Evolutionary conservation across 2,888 invertebrate genomes (phyloP), one percentile per base, ranked within the genome.

Genomic region (Melanchra persicariae): DNA sequence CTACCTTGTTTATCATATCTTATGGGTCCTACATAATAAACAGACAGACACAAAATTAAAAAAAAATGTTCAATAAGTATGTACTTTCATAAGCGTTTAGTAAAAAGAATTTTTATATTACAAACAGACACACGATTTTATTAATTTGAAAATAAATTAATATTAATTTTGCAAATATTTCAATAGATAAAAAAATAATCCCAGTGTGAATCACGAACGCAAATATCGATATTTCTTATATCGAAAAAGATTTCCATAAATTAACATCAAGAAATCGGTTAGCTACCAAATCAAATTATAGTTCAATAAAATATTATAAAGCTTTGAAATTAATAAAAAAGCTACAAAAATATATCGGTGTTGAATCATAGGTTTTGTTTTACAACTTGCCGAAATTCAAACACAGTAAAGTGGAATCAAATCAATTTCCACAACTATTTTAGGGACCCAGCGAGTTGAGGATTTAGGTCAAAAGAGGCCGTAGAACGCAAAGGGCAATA

Each of bases 201-300:
- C 22, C 15, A 22, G 37, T 76, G 15, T 47, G 55, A 75, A 58
- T 10, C 12, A 19, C 15, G 26, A 51, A 26, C n/a, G 6, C 5
- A 57, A 63, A 26, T 45, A 66, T 62, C 43, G 26, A 76, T 64
- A 52, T 52, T 30, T 62, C 30, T 58, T 62, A 30, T 49, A 71
- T 73, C 26, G 10, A 63, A 49, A 51, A 43, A 45, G 12, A 70
- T 81, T 59, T 55, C n/a, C 26, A 81, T 81, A 63, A 65, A 77
- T 62, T 49, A 66, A 34, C 24, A 10, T 43, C 17, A 47, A 40
- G 26, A 55, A 52, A 67, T 26, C 6, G n/a, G 30, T 64, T 34
- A 24, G 58, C 54, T 65, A 34, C 65, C 77, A 51, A 59, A 63
- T 63, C 49, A 66, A 70, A 61, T 57, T 75, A 59, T 26, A 55